Conservation (phyloP, 1,140 invertebrate species). For the Bombus picipes region DNA sequence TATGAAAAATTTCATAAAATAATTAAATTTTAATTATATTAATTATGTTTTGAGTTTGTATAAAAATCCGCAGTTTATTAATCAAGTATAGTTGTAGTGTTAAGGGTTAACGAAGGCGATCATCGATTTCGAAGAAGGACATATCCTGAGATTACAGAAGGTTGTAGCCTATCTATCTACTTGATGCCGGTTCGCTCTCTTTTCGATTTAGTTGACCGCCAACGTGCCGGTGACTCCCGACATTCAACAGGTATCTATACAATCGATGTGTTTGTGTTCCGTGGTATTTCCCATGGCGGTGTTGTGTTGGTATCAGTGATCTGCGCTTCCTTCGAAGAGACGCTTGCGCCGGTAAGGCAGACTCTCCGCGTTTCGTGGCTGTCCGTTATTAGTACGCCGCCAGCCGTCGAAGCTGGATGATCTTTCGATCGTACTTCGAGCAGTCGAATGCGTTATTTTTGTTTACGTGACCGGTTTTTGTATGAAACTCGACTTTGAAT, state of each 20-base stretch:
- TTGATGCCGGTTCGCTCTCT: conserved; percentile 9
- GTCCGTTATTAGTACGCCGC: conserved; percentile 43
- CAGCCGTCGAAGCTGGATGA: conserved; percentile 14
- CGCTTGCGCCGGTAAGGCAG: conserved; percentile 44
- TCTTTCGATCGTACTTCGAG: not conserved
- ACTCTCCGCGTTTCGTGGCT: conserved; percentile 10
- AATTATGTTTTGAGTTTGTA: no score
- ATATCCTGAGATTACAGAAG: not conserved
- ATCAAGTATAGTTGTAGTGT: not conserved
- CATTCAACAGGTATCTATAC: conserved; percentile 52
- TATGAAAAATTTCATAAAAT: no score
- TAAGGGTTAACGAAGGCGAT: not conserved
- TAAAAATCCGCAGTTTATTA: no score
- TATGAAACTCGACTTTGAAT: not conserved
- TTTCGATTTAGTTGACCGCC: conserved; percentile 42
- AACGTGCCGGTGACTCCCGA: conserved; percentile 11
- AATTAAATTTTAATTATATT: no score
- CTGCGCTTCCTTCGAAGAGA: conserved; percentile 33
- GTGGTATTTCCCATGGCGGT: not conserved
- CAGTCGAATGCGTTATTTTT: conserved; percentile 4
- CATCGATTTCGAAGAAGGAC: not conserved
- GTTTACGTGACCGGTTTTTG: conserved; percentile 3
- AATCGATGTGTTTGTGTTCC: conserved; percentile 43
- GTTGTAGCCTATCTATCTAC: not conserved
- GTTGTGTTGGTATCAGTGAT: conserved; percentile 48